These are phyloP conservation scores for Diachasma alloeum DNA, from an alignment of 1,140 invertebrate genomes.

Conservation along the genomic window DNA sequence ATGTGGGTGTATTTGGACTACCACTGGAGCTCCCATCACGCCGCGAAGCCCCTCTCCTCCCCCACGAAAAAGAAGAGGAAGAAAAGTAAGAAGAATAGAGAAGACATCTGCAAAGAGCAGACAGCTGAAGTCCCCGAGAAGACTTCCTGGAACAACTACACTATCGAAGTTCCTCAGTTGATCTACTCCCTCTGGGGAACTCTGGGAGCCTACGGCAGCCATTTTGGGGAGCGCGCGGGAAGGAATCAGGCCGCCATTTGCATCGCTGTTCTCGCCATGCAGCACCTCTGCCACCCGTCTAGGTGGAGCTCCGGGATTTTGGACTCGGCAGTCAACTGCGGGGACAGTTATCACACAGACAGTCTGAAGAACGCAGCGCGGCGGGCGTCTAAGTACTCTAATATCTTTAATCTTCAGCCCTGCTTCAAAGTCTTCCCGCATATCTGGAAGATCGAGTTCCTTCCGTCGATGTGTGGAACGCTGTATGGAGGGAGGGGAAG, in stretches of 20 bases:
- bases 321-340: slow-evolving; percentile 54
- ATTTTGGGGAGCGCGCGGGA: slow-evolving; percentile 46
- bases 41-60: not conserved
- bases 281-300: slow-evolving; percentile 51
- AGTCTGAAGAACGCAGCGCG: slow-evolving; percentile 40
- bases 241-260: slow-evolving; percentile 56
- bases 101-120: slow-evolving; percentile 1
- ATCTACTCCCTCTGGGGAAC: slow-evolving; percentile 61
- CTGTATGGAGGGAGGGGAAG: slow-evolving; percentile 44
- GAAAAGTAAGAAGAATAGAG: not conserved
- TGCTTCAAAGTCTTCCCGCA: slow-evolving; percentile 50
- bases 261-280: slow-evolving; percentile 45
- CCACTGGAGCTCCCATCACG: slow-evolving; percentile 54
- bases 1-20: slow-evolving; percentile 61
- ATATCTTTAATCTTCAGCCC: slow-evolving; percentile 48
- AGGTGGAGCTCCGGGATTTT: slow-evolving; percentile 54
- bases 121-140: slow-evolving; percentile 24
- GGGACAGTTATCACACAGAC: slow-evolving; percentile 54
- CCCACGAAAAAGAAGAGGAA: slow-evolving; percentile 28
- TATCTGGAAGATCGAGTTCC: slow-evolving; percentile 52
- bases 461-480: slow-evolving; percentile 41
- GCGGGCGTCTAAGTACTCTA: slow-evolving; percentile 33
- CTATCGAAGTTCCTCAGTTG: slow-evolving; percentile 49
- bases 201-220: slow-evolving; percentile 48
- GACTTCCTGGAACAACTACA: slow-evolving; percentile 53